phyloP scores from a whole-genome alignment of 2,888 invertebrate genomes.

The Machimus rusticus region DNA sequence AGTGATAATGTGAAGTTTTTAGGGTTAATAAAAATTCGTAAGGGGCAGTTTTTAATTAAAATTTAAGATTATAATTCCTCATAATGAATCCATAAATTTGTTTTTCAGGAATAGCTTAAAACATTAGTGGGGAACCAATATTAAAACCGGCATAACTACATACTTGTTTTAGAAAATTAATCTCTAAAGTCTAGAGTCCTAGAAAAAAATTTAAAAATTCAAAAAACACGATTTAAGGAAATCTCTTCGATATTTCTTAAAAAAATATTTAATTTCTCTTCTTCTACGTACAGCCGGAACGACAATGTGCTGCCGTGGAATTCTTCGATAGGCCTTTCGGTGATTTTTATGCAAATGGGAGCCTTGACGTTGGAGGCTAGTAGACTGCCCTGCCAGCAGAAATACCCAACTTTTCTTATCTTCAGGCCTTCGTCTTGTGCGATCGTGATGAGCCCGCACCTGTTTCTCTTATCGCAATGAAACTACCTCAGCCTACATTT shows the following conservation, averaged over 20 bases:
- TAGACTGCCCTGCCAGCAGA: not conserved
- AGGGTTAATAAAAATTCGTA: no score
- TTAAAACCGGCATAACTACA: no score
- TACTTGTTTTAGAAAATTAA: no score
- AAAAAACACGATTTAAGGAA: no score
- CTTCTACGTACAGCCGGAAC: not conserved
- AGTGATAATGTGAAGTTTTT: no score
- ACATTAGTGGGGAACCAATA: no score
- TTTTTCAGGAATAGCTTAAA: no score
- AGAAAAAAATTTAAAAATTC: no score
- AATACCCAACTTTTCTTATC: not conserved
- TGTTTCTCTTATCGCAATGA: not conserved
- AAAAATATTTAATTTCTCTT: not conserved
- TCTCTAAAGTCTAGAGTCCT: no score
- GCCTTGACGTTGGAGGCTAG: constrained; percentile 4
- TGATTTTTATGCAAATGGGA: not conserved
- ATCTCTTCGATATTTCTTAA: not conserved
- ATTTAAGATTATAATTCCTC: no score
- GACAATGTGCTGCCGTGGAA: not conserved
- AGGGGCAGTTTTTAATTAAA: no score
- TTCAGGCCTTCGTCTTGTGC: not conserved
- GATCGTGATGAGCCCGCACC: not conserved
- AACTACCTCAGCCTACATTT: not conserved
- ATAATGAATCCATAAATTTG: no score
- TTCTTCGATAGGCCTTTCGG: not conserved